Evolutionary conservation across 2,888 invertebrate genomes (phyloP).

Genomic region (Stomorhina lunata): DNA sequence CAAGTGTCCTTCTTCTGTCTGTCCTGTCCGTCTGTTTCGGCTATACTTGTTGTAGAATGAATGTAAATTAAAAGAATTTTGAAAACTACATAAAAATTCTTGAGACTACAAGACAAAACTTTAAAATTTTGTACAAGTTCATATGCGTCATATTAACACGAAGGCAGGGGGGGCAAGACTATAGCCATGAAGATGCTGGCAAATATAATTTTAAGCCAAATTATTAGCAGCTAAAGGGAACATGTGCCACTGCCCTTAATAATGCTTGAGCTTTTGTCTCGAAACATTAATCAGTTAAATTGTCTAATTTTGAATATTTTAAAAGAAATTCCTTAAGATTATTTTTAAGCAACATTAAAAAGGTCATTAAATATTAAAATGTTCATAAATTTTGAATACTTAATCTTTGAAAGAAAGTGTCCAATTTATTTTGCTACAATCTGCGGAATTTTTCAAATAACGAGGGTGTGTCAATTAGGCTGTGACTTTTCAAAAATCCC

Average conservation of each 20-base stretch:
- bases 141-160: constrained; percentile 33
- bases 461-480: too few relatives aligned
- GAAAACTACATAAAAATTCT: background rate
- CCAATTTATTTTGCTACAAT: too few relatives aligned
- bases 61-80: background rate
- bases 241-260: constrained; percentile 9
- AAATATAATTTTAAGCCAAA: background rate
- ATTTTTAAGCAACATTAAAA: too few relatives aligned
- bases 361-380: too few relatives aligned
- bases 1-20: too few relatives aligned
- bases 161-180: too few relatives aligned
- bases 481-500: too few relatives aligned
- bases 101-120: constrained; percentile 34
- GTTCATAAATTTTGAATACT: too few relatives aligned
- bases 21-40: too few relatives aligned
- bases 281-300: background rate
- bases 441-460: too few relatives aligned
- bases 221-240: background rate
- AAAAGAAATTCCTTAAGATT: too few relatives aligned
- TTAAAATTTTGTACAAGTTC: constrained; percentile 62
- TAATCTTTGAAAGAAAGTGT: too few relatives aligned
- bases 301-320: background rate
- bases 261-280: background rate
- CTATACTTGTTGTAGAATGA: constrained; percentile 33
- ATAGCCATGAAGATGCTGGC: background rate